Evolutionary conservation across 2,888 invertebrate genomes (phyloP), one percentile per base, ranked within the genome.

Genomic region (Drosophila atripex): DNA sequence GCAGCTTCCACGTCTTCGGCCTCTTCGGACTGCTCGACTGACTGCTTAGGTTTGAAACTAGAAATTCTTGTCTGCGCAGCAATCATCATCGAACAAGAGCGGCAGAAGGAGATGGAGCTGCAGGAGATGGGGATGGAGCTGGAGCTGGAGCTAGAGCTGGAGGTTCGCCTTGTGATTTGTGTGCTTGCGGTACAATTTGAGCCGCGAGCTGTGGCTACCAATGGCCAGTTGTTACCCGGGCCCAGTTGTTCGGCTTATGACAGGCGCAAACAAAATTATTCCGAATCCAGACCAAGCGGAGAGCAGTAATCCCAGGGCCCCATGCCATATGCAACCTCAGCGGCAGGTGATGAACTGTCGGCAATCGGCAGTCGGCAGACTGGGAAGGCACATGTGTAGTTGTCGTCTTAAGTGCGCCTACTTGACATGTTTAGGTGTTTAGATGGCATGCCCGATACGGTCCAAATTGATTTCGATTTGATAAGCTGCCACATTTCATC

Each of bases 251-350:
- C 65, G 54, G 76, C 77, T 88, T 89, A 88, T 89, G 89, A 89
- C 89, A 89, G 86, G 89, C 89, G 89, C 83, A 89, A 89, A 89
- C 86, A 88, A 89, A 89, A 89, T 89, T 89, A 89, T 89, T 89
- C 80, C 9, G 59, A 73, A 78, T 65, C 55, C 71, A 56, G 51
- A 52, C 59, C 59, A 18, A 12, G 30, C 38, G 14, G 18, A 51
- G 21, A n/a, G 18, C 54, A 55, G 58, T 58, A 61, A 61, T 63
- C 61, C 61, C 38, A 18, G 28, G 30, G 35, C 46, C 25, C 46
- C 2, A 41, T 38, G n/a, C 30, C 16, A 25, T 9, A 14, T 21
- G 45, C 38, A 46, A 49, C 51, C 43, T 32, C 23, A 14, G 32
- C 51, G 32, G 43, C 76, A 79, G 76, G 71, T 86, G 82, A 82